Evolutionary conservation across 1,140 invertebrate genomes (phyloP).

Genomic region (Achroia grisella): DNA sequence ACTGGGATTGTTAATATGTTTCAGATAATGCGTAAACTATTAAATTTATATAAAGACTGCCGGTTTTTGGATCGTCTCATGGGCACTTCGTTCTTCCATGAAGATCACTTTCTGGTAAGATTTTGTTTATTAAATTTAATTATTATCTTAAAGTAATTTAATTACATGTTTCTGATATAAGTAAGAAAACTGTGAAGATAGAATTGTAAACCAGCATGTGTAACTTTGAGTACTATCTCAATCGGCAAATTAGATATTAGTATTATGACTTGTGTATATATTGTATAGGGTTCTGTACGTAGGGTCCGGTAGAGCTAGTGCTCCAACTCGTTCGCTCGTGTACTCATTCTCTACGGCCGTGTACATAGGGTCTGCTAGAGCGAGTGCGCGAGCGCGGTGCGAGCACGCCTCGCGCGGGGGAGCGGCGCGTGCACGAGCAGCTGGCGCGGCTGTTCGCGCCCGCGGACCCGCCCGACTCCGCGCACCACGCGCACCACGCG

Average conservation of each 20-base stretch:
- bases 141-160: no score
- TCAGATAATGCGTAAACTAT: conserved; percentile 82
- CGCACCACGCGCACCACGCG: conserved; percentile 25
- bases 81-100: conserved; percentile 89
- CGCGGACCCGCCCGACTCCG: conserved; percentile 7
- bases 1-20: conserved; percentile 20
- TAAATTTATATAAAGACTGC: conserved; percentile 90
- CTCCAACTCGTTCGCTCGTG: neutral
- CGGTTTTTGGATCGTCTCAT: conserved; percentile 88
- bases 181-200: no score
- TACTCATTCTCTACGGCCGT: no score
- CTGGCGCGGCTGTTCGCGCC: conserved; percentile 60
- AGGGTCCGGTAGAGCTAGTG: no score
- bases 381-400: conserved; percentile 64
- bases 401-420: conserved; percentile 54
- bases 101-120: conserved; percentile 80
- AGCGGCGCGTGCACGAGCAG: conserved; percentile 67
- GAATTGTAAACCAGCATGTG: no score
- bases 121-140: no score
- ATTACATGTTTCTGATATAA: no score
- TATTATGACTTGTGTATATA: no score
- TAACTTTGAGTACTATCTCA: no score
- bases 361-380: conserved; percentile 54
- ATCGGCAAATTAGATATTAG: no score
- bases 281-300: no score